Conservation (phyloP, 2,888 invertebrate genomes). For the Tipula confusa region DNA sequence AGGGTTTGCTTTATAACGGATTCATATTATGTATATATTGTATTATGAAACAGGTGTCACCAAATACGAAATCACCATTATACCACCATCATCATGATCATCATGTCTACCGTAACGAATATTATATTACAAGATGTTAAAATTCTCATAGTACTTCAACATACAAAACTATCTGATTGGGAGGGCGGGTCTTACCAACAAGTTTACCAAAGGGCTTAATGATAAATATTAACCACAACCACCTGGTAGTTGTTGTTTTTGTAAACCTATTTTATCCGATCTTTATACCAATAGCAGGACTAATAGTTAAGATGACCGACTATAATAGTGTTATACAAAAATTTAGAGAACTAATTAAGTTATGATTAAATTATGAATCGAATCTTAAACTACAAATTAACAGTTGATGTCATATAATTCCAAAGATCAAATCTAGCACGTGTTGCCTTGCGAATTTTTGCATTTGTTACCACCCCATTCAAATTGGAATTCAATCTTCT, state of each 20-base stretch:
- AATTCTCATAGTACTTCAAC: conserved; percentile 1
- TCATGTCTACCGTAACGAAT: neutral
- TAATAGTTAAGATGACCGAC: no score
- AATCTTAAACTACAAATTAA: neutral
- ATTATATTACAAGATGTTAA: neutral
- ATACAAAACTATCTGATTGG: neutral
- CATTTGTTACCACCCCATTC: conserved; percentile 3
- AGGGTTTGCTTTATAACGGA: neutral
- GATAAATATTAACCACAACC: neutral
- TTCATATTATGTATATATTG: neutral
- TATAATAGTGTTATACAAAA: no score
- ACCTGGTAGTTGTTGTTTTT: neutral
- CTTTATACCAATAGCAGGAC: no score
- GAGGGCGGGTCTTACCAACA: neutral
- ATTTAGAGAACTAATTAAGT: no score
- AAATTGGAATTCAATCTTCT: neutral
- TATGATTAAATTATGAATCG: neutral
- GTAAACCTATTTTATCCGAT: neutral
- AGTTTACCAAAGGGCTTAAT: neutral
- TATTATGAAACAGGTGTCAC: conserved; percentile 12
- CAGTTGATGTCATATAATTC: neutral
- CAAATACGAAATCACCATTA: neutral
- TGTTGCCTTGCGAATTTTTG: conserved; percentile 8
- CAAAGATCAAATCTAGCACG: neutral
- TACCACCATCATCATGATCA: neutral